phyloP scores from a whole-genome alignment of 1,140 invertebrate genomes.

The Paraescarpia echinospica region DNA sequence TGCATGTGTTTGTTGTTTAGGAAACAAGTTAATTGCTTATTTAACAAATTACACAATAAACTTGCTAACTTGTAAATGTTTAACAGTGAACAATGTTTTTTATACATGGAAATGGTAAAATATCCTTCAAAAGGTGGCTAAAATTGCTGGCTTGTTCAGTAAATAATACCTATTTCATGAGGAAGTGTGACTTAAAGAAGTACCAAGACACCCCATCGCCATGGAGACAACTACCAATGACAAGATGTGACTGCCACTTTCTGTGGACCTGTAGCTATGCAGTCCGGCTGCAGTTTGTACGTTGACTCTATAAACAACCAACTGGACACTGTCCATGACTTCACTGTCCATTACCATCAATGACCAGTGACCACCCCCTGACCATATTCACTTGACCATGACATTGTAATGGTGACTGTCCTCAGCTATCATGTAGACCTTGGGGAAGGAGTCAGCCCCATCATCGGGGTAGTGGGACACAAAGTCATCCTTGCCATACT shows the following conservation, averaged over 20 bases:
- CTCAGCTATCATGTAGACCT: slow-evolving; percentile 59
- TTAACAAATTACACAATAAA: neutral
- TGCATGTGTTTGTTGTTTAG: neutral
- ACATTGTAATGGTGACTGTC: slow-evolving; percentile 60
- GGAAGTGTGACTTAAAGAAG: neutral
- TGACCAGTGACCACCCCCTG: neutral
- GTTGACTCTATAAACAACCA: neutral
- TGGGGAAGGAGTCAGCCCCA: slow-evolving; percentile 40
- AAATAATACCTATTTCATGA: neutral
- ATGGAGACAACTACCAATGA: neutral
- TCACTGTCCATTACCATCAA: too few species aligned
- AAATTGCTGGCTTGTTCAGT: neutral
- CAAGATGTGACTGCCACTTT: neutral
- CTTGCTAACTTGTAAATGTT: neutral
- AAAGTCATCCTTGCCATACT: slow-evolving; percentile 56
- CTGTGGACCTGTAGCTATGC: neutral
- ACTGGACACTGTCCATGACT: too few species aligned
- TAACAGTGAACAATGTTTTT: neutral
- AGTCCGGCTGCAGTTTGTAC: neutral
- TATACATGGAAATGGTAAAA: neutral
- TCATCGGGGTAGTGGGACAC: slow-evolving; percentile 59
- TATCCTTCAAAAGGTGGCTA: neutral
- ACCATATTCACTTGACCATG: neutral
- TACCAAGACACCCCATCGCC: neutral
- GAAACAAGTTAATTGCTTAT: neutral